A percentile compares a stretch with the other conserved stretches of the same genome.
These are phyloP conservation scores for Drosophila pegasa DNA, from an alignment of 2,888 invertebrate species.

Conservation along the genomic window DNA sequence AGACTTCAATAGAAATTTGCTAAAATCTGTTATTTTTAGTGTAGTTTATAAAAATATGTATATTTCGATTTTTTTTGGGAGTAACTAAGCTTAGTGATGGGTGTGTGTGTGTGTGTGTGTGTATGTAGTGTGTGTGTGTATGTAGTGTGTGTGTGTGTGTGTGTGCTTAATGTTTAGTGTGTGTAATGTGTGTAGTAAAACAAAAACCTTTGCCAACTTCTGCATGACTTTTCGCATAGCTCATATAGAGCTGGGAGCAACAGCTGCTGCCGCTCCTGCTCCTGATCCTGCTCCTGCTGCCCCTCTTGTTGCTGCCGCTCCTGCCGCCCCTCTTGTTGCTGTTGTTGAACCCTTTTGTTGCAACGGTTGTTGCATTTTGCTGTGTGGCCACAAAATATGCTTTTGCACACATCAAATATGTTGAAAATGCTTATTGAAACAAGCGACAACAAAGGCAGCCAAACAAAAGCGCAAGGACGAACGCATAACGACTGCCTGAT, in stretches of 20 bases:
- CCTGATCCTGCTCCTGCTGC: too few relatives aligned
- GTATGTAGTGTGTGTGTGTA: slow-evolving; percentile 1
- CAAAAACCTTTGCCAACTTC: slow-evolving; percentile 7
- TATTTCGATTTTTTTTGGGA: background rate
- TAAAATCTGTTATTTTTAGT: background rate
- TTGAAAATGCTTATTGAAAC: slow-evolving; percentile 67
- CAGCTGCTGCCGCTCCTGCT: background rate
- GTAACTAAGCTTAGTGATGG: background rate
- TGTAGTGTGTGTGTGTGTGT: background rate
- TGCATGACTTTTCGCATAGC: slow-evolving; percentile 4
- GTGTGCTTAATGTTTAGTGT: too few relatives aligned
- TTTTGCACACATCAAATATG: slow-evolving; percentile 54
- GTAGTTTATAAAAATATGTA: background rate
- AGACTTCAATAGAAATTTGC: background rate
- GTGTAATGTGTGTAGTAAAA: background rate
- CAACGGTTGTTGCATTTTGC: slow-evolving; percentile 20
- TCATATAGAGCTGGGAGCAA: background rate
- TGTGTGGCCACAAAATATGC: slow-evolving; percentile 58
- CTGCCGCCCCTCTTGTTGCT: background rate
- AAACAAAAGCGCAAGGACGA: background rate
- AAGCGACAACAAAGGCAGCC: slow-evolving; percentile 44
- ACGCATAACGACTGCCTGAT: background rate
- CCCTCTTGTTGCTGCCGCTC: background rate
- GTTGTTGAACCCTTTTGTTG: slow-evolving; percentile 24
- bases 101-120: background rate